A percentile compares a stretch with the other conserved stretches of the same genome.
phyloP scores from a whole-genome alignment of 2,888 invertebrate genomes.

The Trilocha varians region DNA sequence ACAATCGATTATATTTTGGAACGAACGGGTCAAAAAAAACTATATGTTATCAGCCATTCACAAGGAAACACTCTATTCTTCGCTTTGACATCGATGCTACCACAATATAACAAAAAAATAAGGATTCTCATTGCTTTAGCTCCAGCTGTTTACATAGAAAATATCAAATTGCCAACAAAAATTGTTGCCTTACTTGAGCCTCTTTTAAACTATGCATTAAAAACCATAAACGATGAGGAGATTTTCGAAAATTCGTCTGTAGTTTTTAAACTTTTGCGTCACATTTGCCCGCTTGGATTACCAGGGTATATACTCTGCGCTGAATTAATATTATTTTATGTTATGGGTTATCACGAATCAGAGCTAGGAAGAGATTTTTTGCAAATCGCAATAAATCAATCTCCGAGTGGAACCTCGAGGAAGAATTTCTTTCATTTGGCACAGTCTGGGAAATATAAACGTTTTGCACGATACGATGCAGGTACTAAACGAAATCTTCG shows the following conservation, averaged over 20 bases:
- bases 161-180: slow-evolving; percentile 4
- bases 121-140: slow-evolving; percentile 45
- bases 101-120: slow-evolving; percentile 71
- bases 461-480: slow-evolving; percentile 20
- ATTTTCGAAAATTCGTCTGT: slow-evolving; percentile 7
- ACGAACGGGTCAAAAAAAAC: slow-evolving; percentile 52
- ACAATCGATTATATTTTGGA: slow-evolving; percentile 41
- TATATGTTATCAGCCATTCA: slow-evolving; percentile 78
- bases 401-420: slow-evolving; percentile 16
- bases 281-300: slow-evolving; percentile 8
- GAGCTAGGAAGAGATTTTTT: slow-evolving; percentile 16
- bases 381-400: slow-evolving; percentile 11
- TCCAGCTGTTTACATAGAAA: slow-evolving; percentile 15
- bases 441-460: slow-evolving; percentile 7
- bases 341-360: slow-evolving; percentile 11
- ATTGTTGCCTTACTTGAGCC: slow-evolving; percentile 1
- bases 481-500: slow-evolving; percentile 13
- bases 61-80: slow-evolving; percentile 71
- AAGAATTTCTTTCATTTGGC: slow-evolving; percentile 12
- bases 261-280: neutral
- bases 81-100: slow-evolving; percentile 54
- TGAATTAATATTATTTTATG: slow-evolving; percentile 3
- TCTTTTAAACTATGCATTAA: neutral
- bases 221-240: slow-evolving; percentile 3
- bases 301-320: slow-evolving; percentile 11